phyloP scores from a whole-genome alignment of 2,797 vertebrate genomes.

The Coregonus suidteri region DNA sequence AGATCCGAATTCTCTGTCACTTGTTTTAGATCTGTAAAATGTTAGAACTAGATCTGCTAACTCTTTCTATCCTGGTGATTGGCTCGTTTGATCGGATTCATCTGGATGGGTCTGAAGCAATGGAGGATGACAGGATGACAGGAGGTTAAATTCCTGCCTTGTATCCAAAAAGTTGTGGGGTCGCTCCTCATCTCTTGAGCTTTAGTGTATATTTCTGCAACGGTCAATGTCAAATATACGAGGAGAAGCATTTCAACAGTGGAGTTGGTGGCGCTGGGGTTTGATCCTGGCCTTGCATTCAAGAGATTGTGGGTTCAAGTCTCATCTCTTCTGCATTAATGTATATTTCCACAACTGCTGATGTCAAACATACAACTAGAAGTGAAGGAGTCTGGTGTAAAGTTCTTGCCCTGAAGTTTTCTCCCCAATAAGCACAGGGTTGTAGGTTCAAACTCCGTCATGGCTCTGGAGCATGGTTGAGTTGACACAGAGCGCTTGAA shows the following conservation, averaged over 20 bases:
- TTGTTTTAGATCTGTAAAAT: too few species aligned
- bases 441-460: background rate
- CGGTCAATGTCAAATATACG: too few species aligned
- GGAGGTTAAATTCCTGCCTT: background rate
- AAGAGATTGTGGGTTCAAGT: too few species aligned
- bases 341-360: background rate
- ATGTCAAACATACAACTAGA: background rate
- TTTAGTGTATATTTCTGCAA: background rate
- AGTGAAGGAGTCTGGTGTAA: background rate
- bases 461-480: too few species aligned
- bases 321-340: too few species aligned
- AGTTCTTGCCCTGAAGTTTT: background rate
- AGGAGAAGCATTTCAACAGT: too few species aligned
- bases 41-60: too few species aligned
- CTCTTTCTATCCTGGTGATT: too few species aligned
- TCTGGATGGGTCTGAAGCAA: background rate
- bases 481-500: background rate
- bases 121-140: background rate
- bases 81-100: too few species aligned
- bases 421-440: background rate
- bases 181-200: background rate
- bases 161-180: background rate
- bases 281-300: too few species aligned
- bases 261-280: too few species aligned
- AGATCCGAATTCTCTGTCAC: too few species aligned